Percentiles rank a stretch among this genome's conserved stretches.
phyloP scores from a whole-genome alignment of 2,113 vertebrate species.

The Lepisosteus oculatus region DNA sequence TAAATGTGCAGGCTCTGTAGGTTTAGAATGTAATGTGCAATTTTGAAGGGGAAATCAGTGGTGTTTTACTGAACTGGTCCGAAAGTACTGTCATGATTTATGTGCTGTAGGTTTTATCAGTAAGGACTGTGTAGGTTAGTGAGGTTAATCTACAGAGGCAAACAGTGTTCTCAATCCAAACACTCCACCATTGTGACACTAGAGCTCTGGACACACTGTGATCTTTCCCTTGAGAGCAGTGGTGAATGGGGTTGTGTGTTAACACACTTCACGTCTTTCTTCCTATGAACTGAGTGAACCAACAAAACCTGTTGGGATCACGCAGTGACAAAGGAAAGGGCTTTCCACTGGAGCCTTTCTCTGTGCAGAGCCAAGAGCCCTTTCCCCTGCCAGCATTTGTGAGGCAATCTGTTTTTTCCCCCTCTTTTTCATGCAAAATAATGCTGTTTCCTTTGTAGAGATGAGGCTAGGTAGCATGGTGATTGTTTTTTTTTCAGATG shows the following conservation, averaged over 20 bases:
- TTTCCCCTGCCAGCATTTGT: slow-evolving; percentile 26
- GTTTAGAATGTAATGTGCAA: no score
- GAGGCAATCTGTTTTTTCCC: slow-evolving; percentile 9
- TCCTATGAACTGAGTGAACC: slow-evolving; percentile 26
- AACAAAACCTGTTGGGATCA: slow-evolving; percentile 26
- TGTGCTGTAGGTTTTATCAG: no score
- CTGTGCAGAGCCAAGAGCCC: slow-evolving; percentile 16
- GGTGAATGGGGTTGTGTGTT: slow-evolving; percentile 19
- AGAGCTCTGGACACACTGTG: not conserved
- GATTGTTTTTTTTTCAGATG: not conserved
- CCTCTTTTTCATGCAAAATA: slow-evolving; percentile 18
- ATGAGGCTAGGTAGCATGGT: not conserved
- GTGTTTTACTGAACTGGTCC: no score
- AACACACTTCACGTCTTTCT: slow-evolving; percentile 27
- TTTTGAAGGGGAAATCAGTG: no score
- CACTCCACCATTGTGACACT: no score
- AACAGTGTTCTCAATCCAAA: no score
- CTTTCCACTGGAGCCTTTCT: slow-evolving; percentile 8
- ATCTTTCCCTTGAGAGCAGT: slow-evolving; percentile 1
- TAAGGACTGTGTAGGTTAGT: no score
- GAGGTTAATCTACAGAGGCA: no score
- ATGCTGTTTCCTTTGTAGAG: slow-evolving; percentile 14
- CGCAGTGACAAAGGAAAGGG: slow-evolving; percentile 5
- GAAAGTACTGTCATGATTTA: no score
- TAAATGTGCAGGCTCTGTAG: no score